These are phyloP conservation scores for Ellobium chinense DNA, from an alignment of 2,888 invertebrate genomes.

Conservation along the genomic window DNA sequence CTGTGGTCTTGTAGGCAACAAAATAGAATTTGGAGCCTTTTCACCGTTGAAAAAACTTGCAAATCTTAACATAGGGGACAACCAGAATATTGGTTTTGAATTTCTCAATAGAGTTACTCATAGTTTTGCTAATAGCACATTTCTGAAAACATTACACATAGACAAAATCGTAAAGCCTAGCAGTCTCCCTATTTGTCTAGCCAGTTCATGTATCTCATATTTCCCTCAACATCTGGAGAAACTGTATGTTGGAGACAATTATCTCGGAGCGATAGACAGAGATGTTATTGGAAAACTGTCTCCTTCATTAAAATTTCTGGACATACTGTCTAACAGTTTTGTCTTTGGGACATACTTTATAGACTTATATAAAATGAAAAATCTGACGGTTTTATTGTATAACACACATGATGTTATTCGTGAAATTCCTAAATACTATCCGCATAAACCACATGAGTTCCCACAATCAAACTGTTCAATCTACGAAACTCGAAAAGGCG, in stretches of 20 bases:
- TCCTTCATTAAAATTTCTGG: conserved; percentile 22
- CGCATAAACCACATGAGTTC: background rate
- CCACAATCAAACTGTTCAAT: background rate
- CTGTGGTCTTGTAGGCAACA: no score
- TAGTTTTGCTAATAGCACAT: no score
- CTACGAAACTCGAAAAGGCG: background rate
- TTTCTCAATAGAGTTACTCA: no score
- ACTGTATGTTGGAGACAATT: conserved; percentile 33
- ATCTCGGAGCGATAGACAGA: conserved; percentile 7
- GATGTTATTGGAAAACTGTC: conserved; percentile 20
- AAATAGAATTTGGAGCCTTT: no score
- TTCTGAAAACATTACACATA: no score
- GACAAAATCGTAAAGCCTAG: no score
- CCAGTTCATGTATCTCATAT: conserved; percentile 1
- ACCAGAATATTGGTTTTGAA: no score
- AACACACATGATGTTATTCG: background rate
- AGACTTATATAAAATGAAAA: conserved; percentile 16
- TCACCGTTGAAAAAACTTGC: no score
- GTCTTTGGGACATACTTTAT: conserved; percentile 40
- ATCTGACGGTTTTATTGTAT: background rate
- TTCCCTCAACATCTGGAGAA: conserved; percentile 24
- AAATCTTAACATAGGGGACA: no score
- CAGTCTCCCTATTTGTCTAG: conserved; percentile 36
- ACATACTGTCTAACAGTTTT: conserved; percentile 24
- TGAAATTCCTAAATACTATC: background rate